phyloP scores from a whole-genome alignment of 2,797 vertebrate genomes.

The Pseudochirops cupreus region DNA sequence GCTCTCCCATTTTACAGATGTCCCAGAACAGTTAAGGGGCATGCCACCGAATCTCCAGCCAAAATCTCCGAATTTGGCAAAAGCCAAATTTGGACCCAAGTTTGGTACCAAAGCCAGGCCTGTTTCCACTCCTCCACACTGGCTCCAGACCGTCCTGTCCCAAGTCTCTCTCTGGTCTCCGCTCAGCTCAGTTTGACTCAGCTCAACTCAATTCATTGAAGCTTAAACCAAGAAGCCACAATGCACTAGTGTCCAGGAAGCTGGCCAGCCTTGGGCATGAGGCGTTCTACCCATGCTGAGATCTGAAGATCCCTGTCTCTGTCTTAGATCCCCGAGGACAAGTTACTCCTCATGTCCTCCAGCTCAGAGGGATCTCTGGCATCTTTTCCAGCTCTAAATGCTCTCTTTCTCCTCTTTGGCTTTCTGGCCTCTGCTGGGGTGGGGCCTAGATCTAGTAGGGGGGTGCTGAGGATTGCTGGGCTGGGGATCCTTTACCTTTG shows the following conservation, averaged over 20 bases:
- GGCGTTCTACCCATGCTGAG: neutral
- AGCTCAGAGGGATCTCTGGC: no score
- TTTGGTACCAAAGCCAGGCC: neutral
- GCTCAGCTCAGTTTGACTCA: neutral
- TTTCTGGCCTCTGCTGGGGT: neutral
- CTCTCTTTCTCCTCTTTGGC: no score
- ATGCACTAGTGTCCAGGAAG: no score
- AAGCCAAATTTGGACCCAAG: neutral
- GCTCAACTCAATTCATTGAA: neutral
- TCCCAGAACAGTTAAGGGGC: neutral
- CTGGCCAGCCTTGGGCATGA: neutral
- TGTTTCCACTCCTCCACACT: neutral
- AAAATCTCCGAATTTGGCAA: neutral
- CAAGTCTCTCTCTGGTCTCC: neutral
- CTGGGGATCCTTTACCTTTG: neutral
- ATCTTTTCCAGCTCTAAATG: no score
- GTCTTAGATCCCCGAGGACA: no score
- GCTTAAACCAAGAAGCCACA: no score
- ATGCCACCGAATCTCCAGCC: neutral
- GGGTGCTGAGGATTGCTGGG: rapidly evolving
- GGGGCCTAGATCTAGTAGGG: no score
- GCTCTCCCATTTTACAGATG: neutral
- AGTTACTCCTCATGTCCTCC: no score
- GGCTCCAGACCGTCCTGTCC: no score
- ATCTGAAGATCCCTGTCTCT: no score